Conservation (phyloP, 2,113 vertebrate species). For the Philantomba maxwellii region DNA sequence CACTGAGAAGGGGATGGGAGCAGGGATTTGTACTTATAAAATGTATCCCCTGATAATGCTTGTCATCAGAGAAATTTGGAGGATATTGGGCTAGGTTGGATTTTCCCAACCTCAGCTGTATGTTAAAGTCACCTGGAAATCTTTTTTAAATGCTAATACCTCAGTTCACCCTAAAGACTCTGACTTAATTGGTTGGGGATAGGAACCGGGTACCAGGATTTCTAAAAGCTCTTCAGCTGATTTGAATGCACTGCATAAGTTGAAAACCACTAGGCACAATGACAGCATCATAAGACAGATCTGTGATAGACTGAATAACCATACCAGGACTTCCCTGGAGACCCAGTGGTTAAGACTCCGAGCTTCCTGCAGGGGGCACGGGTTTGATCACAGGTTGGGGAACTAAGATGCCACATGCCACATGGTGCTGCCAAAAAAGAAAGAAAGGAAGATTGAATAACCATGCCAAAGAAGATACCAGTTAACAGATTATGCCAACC, state of each 20-base stretch:
- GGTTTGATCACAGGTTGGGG: background rate
- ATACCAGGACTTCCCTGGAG: background rate
- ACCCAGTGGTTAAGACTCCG: background rate
- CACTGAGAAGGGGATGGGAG: background rate
- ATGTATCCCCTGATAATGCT: background rate
- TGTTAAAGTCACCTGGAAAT: background rate
- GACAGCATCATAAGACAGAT: background rate
- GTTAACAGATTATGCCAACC: background rate
- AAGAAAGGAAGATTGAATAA: background rate
- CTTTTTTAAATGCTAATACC: background rate
- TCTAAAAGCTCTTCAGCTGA: background rate
- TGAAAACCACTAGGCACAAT: background rate
- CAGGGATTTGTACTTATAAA: background rate
- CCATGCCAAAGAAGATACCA: background rate
- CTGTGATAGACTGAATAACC: background rate
- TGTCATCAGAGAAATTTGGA: background rate
- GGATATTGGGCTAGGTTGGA: background rate
- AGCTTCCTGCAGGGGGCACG: background rate
- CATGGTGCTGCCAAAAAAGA: background rate
- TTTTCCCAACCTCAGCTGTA: background rate
- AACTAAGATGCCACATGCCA: background rate
- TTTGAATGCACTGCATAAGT: background rate
- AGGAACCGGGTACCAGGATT: background rate
- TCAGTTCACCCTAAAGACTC: background rate
- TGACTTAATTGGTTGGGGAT: background rate